Evolutionary conservation across 2,888 invertebrate genomes (phyloP).

Genomic region (Troides helena): DNA sequence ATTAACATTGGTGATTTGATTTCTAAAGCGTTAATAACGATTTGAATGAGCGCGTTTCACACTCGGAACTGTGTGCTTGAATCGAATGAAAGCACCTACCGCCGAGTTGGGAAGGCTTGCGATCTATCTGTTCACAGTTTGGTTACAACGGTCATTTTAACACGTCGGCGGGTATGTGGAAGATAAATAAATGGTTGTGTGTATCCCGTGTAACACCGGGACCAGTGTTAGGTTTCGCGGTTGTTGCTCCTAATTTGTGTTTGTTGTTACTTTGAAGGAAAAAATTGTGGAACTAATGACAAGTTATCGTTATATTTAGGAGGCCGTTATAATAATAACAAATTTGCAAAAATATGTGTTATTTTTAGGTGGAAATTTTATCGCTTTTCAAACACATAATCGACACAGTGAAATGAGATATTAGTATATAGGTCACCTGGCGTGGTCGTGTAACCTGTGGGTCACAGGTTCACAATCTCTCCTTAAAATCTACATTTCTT

Average conservation of each 20-base stretch:
- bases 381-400: too few species aligned
- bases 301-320: background rate
- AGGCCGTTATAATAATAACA: background rate
- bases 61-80: constrained; percentile 27
- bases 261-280: background rate
- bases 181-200: constrained; percentile 4
- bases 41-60: constrained; percentile 31
- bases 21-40: constrained; percentile 28
- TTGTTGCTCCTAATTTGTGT: background rate
- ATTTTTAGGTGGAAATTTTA: too few species aligned
- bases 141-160: background rate
- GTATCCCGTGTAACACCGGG: constrained; percentile 18
- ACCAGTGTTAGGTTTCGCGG: constrained; percentile 1
- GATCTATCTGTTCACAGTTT: constrained; percentile 12
- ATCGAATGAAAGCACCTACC: constrained; percentile 24
- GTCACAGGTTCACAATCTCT: too few species aligned
- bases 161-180: constrained; percentile 9
- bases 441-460: too few species aligned
- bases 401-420: too few species aligned
- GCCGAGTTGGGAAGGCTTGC: constrained; percentile 2
- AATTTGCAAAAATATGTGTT: too few species aligned
- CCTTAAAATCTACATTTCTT: too few species aligned
- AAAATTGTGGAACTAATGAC: background rate
- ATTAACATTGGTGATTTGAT: constrained; percentile 21
- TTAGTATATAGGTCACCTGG: too few species aligned